Conservation (phyloP, 2,113 vertebrate species). For the Bos indicus region DNA sequence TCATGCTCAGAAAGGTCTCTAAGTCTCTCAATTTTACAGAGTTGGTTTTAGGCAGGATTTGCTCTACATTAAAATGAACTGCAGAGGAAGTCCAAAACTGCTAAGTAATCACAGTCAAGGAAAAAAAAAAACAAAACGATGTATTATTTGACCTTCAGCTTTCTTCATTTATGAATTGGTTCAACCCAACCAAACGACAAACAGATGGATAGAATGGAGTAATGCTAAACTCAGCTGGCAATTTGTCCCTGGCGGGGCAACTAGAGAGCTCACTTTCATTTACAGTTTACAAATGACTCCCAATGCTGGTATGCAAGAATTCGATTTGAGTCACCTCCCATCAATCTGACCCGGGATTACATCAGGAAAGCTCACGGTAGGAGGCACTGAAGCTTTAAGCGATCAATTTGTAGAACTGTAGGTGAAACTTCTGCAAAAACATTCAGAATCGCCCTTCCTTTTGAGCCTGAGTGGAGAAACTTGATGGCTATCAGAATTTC, state of each 20-base stretch:
- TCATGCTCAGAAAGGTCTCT: neutral
- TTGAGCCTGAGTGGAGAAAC: neutral
- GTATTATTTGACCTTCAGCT: slow-evolving; percentile 63
- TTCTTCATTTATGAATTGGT: slow-evolving; percentile 42
- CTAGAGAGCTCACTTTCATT: neutral
- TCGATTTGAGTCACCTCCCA: slow-evolving; percentile 34
- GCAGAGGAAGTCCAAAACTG: slow-evolving; percentile 49
- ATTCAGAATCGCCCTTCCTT: neutral
- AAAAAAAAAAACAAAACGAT: neutral
- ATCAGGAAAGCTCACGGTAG: neutral
- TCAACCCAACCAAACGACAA: slow-evolving; percentile 62
- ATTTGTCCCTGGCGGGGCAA: neutral
- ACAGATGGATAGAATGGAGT: slow-evolving; percentile 53
- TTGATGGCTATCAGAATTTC: neutral
- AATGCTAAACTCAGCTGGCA: slow-evolving; percentile 45
- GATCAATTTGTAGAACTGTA: neutral
- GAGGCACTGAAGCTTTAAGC: neutral
- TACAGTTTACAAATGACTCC: slow-evolving; percentile 37
- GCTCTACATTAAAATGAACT: slow-evolving; percentile 36
- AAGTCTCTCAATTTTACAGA: neutral
- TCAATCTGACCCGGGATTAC: neutral
- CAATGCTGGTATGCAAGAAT: neutral
- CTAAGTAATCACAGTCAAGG: slow-evolving; percentile 40
- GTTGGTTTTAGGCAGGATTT: neutral
- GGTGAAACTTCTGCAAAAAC: neutral